Conservation (phyloP, 1,140 invertebrate genomes). For the Lordiphosa mommai region DNA sequence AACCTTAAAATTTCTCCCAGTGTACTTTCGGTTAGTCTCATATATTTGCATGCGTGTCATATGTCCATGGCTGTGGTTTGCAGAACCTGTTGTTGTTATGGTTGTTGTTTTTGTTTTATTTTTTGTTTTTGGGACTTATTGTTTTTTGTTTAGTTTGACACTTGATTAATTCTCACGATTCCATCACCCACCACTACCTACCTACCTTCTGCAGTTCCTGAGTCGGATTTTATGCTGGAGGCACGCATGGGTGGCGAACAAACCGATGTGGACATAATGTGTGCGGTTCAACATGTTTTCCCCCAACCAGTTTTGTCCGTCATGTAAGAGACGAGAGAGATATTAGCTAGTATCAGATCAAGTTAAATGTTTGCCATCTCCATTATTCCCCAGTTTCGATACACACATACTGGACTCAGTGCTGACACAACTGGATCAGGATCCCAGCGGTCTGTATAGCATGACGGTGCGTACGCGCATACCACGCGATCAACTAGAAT, state of each 20-base stretch:
- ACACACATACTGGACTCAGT: constrained; percentile 73
- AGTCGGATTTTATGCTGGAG: constrained; percentile 78
- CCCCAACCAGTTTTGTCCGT: constrained; percentile 72
- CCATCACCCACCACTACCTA: constrained; percentile 20
- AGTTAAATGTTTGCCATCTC: not conserved
- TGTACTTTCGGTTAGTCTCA: constrained; percentile 48
- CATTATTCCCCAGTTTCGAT: constrained; percentile 53
- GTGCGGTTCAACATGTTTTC: constrained; percentile 76
- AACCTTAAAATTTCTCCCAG: constrained; percentile 7
- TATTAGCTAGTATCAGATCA: constrained; percentile 1
- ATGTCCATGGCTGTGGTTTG: constrained; percentile 67
- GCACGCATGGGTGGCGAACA: constrained; percentile 68
- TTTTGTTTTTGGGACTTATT: constrained; percentile 33
- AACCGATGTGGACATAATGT: constrained; percentile 73
- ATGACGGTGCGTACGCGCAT: constrained; percentile 76
- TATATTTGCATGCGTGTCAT: constrained; percentile 74
- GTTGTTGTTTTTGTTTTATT: constrained; percentile 34
- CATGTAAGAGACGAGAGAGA: constrained; percentile 64
- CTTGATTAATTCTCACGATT: constrained; percentile 75
- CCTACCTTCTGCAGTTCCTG: constrained; percentile 60
- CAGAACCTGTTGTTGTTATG: constrained; percentile 59
- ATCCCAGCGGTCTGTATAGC: constrained; percentile 75
- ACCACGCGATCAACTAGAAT: constrained; percentile 75
- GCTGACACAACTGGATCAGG: constrained; percentile 76
- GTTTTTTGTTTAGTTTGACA: constrained; percentile 74